Conservation (phyloP, 2,113 vertebrate genomes). For the Muntiacus muntjak region DNA sequence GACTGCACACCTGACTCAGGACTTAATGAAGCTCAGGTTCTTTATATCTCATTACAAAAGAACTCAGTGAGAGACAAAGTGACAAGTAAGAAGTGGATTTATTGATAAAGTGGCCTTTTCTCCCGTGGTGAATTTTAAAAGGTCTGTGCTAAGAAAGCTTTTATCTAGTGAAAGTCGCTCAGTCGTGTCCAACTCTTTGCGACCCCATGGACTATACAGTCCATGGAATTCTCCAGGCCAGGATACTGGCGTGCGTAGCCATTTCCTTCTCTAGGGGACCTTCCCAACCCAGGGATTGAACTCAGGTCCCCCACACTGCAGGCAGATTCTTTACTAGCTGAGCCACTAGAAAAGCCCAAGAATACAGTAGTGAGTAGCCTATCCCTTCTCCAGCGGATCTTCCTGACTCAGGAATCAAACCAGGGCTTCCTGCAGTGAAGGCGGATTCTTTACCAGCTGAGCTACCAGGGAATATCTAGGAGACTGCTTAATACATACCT, state of each 20-base stretch:
- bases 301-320: not conserved
- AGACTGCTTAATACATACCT: not conserved
- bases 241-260: not conserved
- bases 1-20: not conserved
- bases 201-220: not conserved
- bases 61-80: not conserved
- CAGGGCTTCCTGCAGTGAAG: not conserved
- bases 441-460: not conserved
- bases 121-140: not conserved
- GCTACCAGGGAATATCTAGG: not conserved
- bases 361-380: not conserved
- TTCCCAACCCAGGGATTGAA: not conserved
- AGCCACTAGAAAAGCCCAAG: not conserved
- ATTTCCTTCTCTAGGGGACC: not conserved
- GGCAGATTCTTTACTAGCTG: not conserved
- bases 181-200: not conserved
- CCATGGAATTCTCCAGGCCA: not conserved
- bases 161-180: not conserved
- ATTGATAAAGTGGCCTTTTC: not conserved
- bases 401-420: not conserved
- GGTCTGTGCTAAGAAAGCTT: not conserved
- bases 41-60: not conserved
- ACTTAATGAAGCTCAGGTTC: not conserved
- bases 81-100: not conserved
- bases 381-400: not conserved